phyloP scores from a whole-genome alignment of 2,888 invertebrate species.

The Hoplodrina blanda region DNA sequence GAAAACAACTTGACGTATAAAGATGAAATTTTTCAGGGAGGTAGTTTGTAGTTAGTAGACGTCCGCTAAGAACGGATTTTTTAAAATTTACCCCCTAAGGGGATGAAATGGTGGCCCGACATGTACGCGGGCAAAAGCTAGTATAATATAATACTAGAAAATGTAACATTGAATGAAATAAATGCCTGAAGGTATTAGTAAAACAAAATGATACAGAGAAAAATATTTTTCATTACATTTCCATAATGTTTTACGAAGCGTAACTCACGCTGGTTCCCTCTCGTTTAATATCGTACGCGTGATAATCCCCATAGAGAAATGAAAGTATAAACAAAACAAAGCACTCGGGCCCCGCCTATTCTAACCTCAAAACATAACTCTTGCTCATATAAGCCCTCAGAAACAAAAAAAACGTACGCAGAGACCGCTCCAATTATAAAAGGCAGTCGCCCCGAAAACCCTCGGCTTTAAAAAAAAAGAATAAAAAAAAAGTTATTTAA shows the following conservation, averaged over 20 bases:
- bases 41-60: too few species aligned
- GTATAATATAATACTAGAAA: too few species aligned
- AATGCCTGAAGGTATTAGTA: constrained; percentile 1
- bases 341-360: constrained; percentile 67
- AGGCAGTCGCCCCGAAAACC: constrained; percentile 83
- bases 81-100: too few species aligned
- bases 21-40: too few species aligned
- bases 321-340: constrained; percentile 65
- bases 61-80: too few species aligned
- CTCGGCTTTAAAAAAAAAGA: constrained; percentile 79
- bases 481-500: constrained; percentile 86
- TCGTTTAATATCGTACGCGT: constrained; percentile 51
- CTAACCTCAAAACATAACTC: constrained; percentile 86
- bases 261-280: constrained; percentile 45
- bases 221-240: constrained; percentile 45
- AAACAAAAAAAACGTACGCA: constrained; percentile 75
- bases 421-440: constrained; percentile 86
- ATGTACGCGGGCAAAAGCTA: too few species aligned
- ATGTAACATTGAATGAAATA: too few species aligned
- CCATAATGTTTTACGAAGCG: constrained; percentile 46
- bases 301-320: constrained; percentile 65
- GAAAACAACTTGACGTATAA: too few species aligned
- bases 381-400: constrained; percentile 78
- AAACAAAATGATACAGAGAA: constrained; percentile 28
- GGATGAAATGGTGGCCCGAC: too few species aligned